These are phyloP conservation scores for Drosophila lacertosa DNA, from an alignment of 1,140 invertebrate genomes.

Conservation along the genomic window DNA sequence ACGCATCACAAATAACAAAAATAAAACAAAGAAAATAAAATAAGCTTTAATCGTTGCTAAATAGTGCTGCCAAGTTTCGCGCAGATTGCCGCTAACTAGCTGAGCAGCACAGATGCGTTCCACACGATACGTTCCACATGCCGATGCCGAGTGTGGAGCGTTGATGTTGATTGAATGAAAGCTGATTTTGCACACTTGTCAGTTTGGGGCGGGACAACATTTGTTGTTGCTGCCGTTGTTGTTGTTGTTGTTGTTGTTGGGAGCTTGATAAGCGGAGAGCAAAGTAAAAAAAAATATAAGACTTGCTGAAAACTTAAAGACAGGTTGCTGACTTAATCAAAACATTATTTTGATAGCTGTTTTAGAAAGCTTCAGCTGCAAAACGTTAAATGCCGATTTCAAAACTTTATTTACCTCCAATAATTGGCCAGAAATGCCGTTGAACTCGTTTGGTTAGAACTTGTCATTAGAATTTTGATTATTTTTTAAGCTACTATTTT, in stretches of 20 bases:
- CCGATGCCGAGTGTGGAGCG: background rate
- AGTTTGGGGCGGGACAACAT: constrained; percentile 2
- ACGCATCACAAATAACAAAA: too few species aligned
- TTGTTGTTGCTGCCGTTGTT: background rate
- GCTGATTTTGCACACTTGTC: constrained; percentile 35
- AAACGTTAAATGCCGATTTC: constrained; percentile 5
- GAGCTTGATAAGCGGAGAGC: constrained; percentile 24
- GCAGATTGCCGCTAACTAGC: background rate
- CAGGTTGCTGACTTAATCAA: constrained; percentile 26
- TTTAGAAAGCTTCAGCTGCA: constrained; percentile 35
- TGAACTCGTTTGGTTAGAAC: constrained; percentile 76
- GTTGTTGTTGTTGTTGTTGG: constrained; percentile 15
- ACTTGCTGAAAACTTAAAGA: constrained; percentile 27
- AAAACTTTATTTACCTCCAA: constrained; percentile 61
- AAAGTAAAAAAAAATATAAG: background rate
- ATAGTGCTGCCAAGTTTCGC: too few species aligned
- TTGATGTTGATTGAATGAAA: constrained; percentile 16
- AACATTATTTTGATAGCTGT: constrained; percentile 21
- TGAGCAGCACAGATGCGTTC: background rate
- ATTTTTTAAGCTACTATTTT: constrained; percentile 30
- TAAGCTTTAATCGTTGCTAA: too few species aligned
- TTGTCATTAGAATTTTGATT: constrained; percentile 59
- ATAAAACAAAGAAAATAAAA: too few species aligned
- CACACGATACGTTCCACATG: constrained; percentile 21
- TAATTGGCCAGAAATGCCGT: constrained; percentile 78